Conservation (phyloP, 2,797 vertebrate species). For the Harpagifer antarcticus region DNA sequence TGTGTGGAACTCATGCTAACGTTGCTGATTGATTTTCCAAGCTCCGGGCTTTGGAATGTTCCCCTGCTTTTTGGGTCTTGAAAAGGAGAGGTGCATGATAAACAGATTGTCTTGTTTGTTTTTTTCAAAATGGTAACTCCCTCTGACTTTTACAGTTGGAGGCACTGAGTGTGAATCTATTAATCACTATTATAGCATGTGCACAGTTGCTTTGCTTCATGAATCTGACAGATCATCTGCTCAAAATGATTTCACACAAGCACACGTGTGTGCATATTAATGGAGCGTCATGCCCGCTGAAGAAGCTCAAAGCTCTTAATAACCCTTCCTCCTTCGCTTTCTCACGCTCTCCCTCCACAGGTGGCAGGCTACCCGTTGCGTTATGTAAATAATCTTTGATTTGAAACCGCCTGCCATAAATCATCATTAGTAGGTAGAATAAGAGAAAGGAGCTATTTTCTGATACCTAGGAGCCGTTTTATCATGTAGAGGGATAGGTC, state of each 20-base stretch:
- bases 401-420: slow-evolving; percentile 75
- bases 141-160: slow-evolving; percentile 22
- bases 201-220: slow-evolving; percentile 34
- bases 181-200: slow-evolving; percentile 46
- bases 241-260: slow-evolving; percentile 48
- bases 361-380: slow-evolving; percentile 63
- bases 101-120: slow-evolving; percentile 24
- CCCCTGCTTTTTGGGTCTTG: slow-evolving; percentile 42
- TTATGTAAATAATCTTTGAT: slow-evolving; percentile 83
- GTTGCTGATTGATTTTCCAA: slow-evolving; percentile 70
- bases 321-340: slow-evolving; percentile 16
- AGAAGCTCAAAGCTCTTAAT: slow-evolving; percentile 54
- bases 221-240: slow-evolving; percentile 51
- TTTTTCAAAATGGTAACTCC: slow-evolving; percentile 8
- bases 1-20: slow-evolving; percentile 56
- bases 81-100: slow-evolving; percentile 25
- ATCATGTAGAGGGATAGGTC: slow-evolving; percentile 62
- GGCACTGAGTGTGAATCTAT: slow-evolving; percentile 5
- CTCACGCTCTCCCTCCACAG: slow-evolving; percentile 27
- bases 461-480: slow-evolving; percentile 70
- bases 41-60: slow-evolving; percentile 56
- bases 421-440: slow-evolving; percentile 82
- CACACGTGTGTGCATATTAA: slow-evolving; percentile 58
- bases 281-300: slow-evolving; percentile 34
- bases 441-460: slow-evolving; percentile 73